Evolutionary conservation across 2,888 invertebrate species (phyloP), one percentile per base, ranked within the genome.

Genomic region (Agelastica alni): DNA sequence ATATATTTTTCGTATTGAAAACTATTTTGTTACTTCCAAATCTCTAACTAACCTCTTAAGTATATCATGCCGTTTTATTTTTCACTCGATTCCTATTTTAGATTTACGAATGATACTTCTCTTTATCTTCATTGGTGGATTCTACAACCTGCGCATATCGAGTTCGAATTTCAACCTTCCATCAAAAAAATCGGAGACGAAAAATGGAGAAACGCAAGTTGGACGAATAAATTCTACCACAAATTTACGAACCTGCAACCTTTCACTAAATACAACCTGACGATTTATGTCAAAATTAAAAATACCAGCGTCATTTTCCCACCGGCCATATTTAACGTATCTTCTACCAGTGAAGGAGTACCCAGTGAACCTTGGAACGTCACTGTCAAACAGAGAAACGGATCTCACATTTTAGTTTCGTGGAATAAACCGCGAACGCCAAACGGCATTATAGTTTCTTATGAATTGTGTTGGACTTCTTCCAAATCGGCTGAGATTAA

Each of bases 181-280:
- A 85, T 87, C 22, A 70, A 82, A 0, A 80, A 81, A 61, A 78
- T 78, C 1, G 67, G 64, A 5, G 72, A 53, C 26, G 61, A 69
- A 2, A 72, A 74, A 2, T 89, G 89, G 84, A 75, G 66, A 2
- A 85, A 84, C 68, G 77, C 79, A 20, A 76, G 77, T 1, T 91
- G 90, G 90, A 85, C 81, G 2, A 79, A 81, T 17, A 81, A 82
- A 3, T 81, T 80, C 17, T 80, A 78, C 51, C 82, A 78, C 70
- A 81, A 80, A 34, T 91, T 92, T 66, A 80, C 77, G 0, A 74
- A 82, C 46, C 77, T 93, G 39, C 78, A 82, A 56, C 85, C 92
- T 0, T 88, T 78, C 66, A 90, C 90, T 0, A 78, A 80, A n/a
- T 93, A 93, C 70, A 90, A 90, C 62, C 80, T 91, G 55, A 91